Evolutionary conservation across 2,888 invertebrate genomes (phyloP), one percentile per base, ranked within the genome.

Genomic region (Pseudoips prasinana): DNA sequence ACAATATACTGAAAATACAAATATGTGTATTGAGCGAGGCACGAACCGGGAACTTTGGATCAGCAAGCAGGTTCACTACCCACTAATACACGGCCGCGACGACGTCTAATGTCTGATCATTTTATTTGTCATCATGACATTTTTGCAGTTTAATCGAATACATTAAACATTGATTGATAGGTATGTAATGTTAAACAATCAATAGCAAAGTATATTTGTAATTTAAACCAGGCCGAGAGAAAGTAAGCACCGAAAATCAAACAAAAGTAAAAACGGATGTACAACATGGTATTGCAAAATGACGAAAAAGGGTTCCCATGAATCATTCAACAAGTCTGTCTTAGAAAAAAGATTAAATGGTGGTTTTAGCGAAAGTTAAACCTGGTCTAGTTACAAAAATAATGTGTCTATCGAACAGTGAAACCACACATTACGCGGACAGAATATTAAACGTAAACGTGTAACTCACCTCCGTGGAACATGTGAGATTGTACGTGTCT

Each of bases 321-420:
- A 39, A 36, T 39, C 42, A 37, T 33, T 50, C 31, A 33, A 10
- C 36, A 46, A 37, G 40, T 33, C 23, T 7, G n/a, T 52, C 38
- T 40, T 39, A 22, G 10, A 40, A 11, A 37, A 58, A 56, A 61
- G 42, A 39, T 32, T 48, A 53, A 49, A 53, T 32, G 40, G 41
- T 33, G 53, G 48, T 52, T 50, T 35, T 34, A 66, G 77, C 75
- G 81, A 81, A 81, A 81, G 81, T 76, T 47, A 39, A 58, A 58
- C 61, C 57, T 54, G 73, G 66, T 74, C 75, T 61, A 76, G 67
- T 73, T 77, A 77, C 67, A 53, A 74, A 62, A 72, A 69, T 72
- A 75, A 76, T 69, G 66, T 65, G 59, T 69, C 69, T 75, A 74
- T 76, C 63, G 67, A 70, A 66, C 64, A 78, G 83, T 78, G 81